Conservation (phyloP, 1,140 invertebrate genomes). For the Pseudomyrmex pallidus region DNA sequence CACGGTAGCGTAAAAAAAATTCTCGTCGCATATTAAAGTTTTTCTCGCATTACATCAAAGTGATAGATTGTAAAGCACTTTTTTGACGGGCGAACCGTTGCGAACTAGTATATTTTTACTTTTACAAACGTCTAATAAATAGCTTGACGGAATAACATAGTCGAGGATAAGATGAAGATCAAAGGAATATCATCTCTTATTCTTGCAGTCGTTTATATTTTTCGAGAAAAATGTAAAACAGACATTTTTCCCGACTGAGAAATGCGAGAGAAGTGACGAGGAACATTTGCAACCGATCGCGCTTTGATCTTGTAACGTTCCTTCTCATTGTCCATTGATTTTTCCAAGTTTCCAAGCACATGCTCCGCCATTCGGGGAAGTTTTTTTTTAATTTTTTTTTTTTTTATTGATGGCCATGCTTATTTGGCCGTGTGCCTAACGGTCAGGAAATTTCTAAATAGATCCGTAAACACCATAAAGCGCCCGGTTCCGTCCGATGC, state of each 20-base stretch:
- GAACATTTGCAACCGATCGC: conserved; percentile 41
- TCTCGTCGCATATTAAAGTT: no score
- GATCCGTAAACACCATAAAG: conserved; percentile 63
- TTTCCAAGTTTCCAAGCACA: conserved; percentile 41
- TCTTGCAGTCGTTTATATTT: conserved; percentile 5
- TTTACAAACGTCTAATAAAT: no score
- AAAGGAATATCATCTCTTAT: not conserved
- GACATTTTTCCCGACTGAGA: not conserved
- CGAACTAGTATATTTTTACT: no score
- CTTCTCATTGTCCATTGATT: conserved; percentile 50
- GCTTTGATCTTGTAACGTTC: conserved; percentile 47
- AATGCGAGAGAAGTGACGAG: not conserved
- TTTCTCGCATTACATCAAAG: no score
- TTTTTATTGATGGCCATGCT: conserved; percentile 55
- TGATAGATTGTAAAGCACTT: no score
- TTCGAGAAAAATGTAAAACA: not conserved
- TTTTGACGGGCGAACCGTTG: no score
- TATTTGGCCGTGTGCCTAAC: conserved; percentile 46
- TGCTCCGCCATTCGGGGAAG: conserved; percentile 33
- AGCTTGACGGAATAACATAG: no score
- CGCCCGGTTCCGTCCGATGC: conserved; percentile 44
- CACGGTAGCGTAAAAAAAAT: no score
- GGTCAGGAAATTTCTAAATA: conserved; percentile 56
- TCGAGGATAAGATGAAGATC: no score
- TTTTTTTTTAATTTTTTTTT: not conserved